Base-by-base conservation (phyloP, 1,140 invertebrate species). In the Centruroides vittatus region DNA sequence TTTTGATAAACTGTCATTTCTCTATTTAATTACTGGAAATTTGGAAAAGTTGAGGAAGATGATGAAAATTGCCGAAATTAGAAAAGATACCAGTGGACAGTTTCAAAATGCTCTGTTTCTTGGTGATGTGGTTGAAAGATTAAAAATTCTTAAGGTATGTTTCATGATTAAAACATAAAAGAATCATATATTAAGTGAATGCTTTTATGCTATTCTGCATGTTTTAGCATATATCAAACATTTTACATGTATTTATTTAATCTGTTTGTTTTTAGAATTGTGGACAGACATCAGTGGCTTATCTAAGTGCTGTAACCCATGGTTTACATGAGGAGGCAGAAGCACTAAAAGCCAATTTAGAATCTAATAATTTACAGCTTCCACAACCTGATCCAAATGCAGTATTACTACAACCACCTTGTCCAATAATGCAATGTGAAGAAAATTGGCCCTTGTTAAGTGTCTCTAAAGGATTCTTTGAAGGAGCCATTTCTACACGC, bases 21-120 rank as follows among this genome's bases (percentile, higher is more conserved):
- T 99, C 8, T 99, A 99, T 75, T 78, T 99, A 6, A 95, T 99
- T 61, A 99, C 96, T 47, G 97, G 97, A 23, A 99, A 99, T 76
- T 76, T 98, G 67, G 96, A 99, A 53, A 99, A 99, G 74, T 77
- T 99, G 55, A 82, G 84, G 57, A 99, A 99, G 76, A 99, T 99
- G 96, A 97, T 92, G 77, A 98, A 98, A 78, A 99, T 99, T 66
- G 92, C 93, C 0, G 92, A 96, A 77, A 93, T 96, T 48, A 78
- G 92, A 10, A 95, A 95, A 73, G 96, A 99, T 71, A 82, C 86
- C 0, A 96, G 94, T 10, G 90, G 92, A 2, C 95, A 98, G 69
- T 99, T 93, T 79, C 93, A 98, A 73, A 95, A 88, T 50, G 91
- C 93, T 3, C 73, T 99, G 36, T 78, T 93, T 23, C 74, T 98